phyloP scores from a whole-genome alignment of 2,888 invertebrate species.

The Calliphora vomitoria region DNA sequence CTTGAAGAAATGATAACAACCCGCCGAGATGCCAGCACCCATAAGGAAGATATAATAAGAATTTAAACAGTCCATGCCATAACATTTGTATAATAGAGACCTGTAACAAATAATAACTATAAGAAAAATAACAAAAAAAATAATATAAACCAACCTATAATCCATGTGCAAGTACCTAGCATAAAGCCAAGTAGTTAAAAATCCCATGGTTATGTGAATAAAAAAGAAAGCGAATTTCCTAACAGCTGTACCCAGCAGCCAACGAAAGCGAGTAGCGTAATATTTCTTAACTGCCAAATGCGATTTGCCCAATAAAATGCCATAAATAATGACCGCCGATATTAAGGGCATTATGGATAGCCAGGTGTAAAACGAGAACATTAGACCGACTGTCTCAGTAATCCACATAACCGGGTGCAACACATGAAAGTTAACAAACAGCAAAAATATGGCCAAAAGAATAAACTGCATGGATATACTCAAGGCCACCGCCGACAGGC shows the following conservation, averaged over 20 bases:
- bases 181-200: slow-evolving; percentile 89
- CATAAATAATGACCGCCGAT: slow-evolving; percentile 88
- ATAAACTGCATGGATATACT: slow-evolving; percentile 87
- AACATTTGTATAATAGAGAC: slow-evolving; percentile 76
- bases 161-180: slow-evolving; percentile 87
- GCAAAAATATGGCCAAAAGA: slow-evolving; percentile 85
- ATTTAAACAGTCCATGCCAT: slow-evolving; percentile 86
- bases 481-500: slow-evolving; percentile 86
- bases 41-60: slow-evolving; percentile 89
- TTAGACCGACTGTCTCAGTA: slow-evolving; percentile 86
- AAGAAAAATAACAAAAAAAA: slow-evolving; percentile 78
- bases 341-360: slow-evolving; percentile 88
- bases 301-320: slow-evolving; percentile 89
- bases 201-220: slow-evolving; percentile 88
- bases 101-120: slow-evolving; percentile 69
- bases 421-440: slow-evolving; percentile 87
- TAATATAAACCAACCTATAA: slow-evolving; percentile 85
- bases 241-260: slow-evolving; percentile 87
- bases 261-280: slow-evolving; percentile 88
- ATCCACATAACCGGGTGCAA: slow-evolving; percentile 89
- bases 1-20: slow-evolving; percentile 85
- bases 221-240: slow-evolving; percentile 85
- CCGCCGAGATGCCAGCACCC: slow-evolving; percentile 89
- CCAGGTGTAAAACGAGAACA: slow-evolving; percentile 87
- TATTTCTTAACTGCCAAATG: slow-evolving; percentile 88